Evolutionary conservation across 2,113 vertebrate genomes (phyloP).

Genomic region (Parus major): DNA sequence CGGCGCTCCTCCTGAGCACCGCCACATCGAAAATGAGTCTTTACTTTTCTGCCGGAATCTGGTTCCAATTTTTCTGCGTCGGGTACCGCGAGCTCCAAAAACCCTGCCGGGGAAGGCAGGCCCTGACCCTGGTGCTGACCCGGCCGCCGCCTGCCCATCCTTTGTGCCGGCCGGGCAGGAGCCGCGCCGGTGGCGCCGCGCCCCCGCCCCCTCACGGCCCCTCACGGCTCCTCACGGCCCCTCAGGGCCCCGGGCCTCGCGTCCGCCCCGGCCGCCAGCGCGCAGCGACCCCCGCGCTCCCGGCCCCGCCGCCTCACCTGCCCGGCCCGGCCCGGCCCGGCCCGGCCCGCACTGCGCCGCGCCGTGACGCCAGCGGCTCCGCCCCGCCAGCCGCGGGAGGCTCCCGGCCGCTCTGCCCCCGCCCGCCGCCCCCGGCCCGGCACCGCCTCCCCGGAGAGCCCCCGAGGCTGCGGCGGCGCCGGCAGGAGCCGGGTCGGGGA

Average conservation of each 20-base stretch:
- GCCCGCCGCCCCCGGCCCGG: background rate
- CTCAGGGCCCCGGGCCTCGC: too few relatives aligned
- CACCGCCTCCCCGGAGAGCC: background rate
- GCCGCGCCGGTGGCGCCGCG: background rate
- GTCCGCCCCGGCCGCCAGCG: too few relatives aligned
- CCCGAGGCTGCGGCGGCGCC: background rate
- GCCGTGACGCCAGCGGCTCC: background rate
- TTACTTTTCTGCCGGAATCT: accelerated
- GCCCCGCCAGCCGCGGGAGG: background rate
- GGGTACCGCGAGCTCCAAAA: background rate
- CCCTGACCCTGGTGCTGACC: background rate
- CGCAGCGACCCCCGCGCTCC: too few relatives aligned
- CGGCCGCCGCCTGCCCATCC: background rate
- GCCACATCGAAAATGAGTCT: accelerated
- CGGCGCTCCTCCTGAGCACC: too few relatives aligned
- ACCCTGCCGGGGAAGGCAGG: accelerated
- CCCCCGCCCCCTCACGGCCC: background rate
- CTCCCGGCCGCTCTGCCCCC: too few relatives aligned
- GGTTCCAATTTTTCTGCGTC: accelerated
- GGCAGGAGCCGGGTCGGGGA: accelerated
- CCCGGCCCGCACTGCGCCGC: background rate
- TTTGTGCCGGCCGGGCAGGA: background rate
- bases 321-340: background rate
- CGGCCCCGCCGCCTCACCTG: too few relatives aligned
- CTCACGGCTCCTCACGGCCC: background rate